Percentiles rank a stretch among this genome's conserved stretches.
These are phyloP conservation scores for Pseudococcus jackbeardsleyi DNA, from an alignment of 2,888 invertebrate genomes.

Conservation along the genomic window DNA sequence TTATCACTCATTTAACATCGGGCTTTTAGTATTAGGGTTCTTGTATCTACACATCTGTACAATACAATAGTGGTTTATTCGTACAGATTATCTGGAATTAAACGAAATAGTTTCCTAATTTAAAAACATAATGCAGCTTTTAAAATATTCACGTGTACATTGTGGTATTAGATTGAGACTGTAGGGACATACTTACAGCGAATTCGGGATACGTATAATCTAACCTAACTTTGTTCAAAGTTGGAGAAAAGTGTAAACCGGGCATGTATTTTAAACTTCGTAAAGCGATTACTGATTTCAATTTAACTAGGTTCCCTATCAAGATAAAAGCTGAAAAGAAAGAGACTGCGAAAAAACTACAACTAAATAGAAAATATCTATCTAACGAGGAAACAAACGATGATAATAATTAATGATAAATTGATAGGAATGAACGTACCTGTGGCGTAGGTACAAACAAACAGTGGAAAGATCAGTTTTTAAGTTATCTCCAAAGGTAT, in stretches of 20 bases:
- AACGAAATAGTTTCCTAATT: neutral
- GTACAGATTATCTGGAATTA: neutral
- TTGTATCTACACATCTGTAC: neutral
- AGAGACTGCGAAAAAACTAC: neutral
- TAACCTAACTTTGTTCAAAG: neutral
- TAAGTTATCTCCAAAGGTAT: too few species aligned
- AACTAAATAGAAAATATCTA: neutral
- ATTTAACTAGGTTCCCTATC: neutral
- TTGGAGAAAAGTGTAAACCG: neutral
- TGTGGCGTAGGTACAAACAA: too few species aligned
- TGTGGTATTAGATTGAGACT: neutral
- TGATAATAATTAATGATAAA: too few species aligned
- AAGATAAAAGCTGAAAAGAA: neutral
- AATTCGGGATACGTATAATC: neutral
- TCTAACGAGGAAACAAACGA: too few species aligned
- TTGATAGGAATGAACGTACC: too few species aligned
- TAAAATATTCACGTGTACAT: neutral
- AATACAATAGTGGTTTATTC: neutral
- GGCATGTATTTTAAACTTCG: neutral
- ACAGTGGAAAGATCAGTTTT: too few species aligned
- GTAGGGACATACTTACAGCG: neutral
- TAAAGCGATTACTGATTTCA: neutral
- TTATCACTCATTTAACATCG: neutral
- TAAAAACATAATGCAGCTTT: slow-evolving; percentile 1
- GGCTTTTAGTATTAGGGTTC: neutral